Evolutionary conservation across 2,888 invertebrate genomes (phyloP), one percentile per base, ranked within the genome.

Genomic region (Thymelicus sylvestris): DNA sequence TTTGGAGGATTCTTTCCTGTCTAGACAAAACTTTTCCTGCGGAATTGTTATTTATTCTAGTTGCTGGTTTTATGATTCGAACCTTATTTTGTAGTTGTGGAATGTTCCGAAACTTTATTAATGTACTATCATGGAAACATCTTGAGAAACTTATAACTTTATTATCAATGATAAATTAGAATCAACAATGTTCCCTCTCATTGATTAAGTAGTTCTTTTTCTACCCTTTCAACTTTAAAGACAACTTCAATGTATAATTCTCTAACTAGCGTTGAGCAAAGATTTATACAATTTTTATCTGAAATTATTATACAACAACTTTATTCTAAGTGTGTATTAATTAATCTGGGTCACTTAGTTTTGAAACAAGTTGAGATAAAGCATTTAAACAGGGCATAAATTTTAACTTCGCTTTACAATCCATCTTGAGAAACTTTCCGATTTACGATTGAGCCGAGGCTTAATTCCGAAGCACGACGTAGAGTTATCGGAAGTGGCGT

Each of bases 301-400:
- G 3, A 10, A 44, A 44, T 44, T 44, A 12, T 10, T 12, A 4
- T 12, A 44, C 12, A 44, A 50, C 47, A 67, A 72, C 64, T 44
- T 67, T 59, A 50, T 47, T 12, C 50, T 7, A 13, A 63, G 19
- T 55, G 13, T 15, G 48, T 6, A 19, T n/a, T 44, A 63, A 44
- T 68, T 60, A 65, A 70, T 6, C 59, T 39, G 60, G 65, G 72
- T 73, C 73, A 71, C 60, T 73, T 68, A 70, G 70, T 62, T 52
- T 47, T n/a, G 50, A 68, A 75, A 63, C 74, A 57, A 66, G 66
- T 72, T 19, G 44, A 73, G 66, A 71, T 64, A 63, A 72, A 72
- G 65, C 72, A 73, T 74, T 76, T 72, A 75, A 74, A 74, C 73
- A 66, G 73, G 69, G 75, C 75, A 75, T 74, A 75, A 77, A 77